Evolutionary conservation across 2,888 invertebrate species (phyloP), one percentile per base, ranked within the genome.

Genomic region (Strigamia crassipes): DNA sequence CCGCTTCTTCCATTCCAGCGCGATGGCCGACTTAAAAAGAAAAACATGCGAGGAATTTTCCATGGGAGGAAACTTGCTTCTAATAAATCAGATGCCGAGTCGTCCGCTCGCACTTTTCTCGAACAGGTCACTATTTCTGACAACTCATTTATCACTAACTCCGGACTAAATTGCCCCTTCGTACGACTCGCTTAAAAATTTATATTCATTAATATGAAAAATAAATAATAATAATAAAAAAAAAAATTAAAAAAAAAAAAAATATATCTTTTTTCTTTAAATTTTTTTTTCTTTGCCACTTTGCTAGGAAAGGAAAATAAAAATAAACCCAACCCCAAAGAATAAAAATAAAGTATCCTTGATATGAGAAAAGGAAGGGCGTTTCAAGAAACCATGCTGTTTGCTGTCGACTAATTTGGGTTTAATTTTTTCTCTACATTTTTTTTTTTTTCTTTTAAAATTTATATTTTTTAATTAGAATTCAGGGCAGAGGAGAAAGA

Each of bases 11-110:
- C 46, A 46, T 13, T 10, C n/a, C 46, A 46, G 0, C n/a, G 46
- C 46, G 12, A n/a, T 66, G 61, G n/a, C 12, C 61, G 23, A 66
- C 0, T 66, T 66, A 23, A 21, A 66, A 66, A 66, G 61, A 66
- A 66, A 66, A 66, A 66, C 61, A 66, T 66, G 61, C 61, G 61
- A 66, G 21, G 61, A 66, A 66, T 66, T 66, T 46, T 21, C 23
- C 61, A 66, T 66, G 61, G 61, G 61, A 66, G 61, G 61, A 66
- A 66, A 66, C 61, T n/a, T 66, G 21, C 61, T 66, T 23, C 61
- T 66, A 66, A 66, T 66, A 66, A 66, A 66, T 66, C 61, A 66
- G 61, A 66, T 21, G 23, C 2, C 9, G 61, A 66, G 61, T 23
- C 61, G 61, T 66, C 61, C 21, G 21, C 61, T 66, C 61, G 18